Evolutionary conservation across 2,113 vertebrate genomes (phyloP).

Genomic region (Trochalopteron elliotii): DNA sequence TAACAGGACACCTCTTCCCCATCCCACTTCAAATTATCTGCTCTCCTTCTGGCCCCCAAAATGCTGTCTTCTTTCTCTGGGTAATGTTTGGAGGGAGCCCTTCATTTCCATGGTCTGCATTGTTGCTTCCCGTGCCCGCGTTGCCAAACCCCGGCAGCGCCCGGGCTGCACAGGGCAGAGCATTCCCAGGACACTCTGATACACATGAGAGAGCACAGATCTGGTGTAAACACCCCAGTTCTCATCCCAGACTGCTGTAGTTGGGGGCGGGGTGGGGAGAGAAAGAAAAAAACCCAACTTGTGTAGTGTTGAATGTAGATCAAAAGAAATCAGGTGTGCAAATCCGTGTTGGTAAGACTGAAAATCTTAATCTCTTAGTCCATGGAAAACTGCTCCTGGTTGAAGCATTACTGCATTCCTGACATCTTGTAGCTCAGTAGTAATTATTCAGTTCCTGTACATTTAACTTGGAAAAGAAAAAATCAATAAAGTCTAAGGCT

Average conservation of each 20-base stretch:
- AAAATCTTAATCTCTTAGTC: neutral
- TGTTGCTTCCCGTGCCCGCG: neutral
- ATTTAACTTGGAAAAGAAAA: conserved; percentile 52
- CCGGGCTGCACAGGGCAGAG: neutral
- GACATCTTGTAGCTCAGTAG: conserved; percentile 59
- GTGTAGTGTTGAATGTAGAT: neutral
- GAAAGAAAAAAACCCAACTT: neutral
- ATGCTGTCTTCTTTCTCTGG: neutral
- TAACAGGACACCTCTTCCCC: neutral
- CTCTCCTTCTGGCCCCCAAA: neutral
- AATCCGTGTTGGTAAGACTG: neutral
- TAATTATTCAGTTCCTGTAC: conserved; percentile 61
- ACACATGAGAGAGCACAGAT: neutral
- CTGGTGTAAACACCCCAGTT: neutral
- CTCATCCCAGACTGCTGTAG: neutral
- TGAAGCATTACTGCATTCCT: conserved; percentile 26
- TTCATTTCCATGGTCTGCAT: neutral
- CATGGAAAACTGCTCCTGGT: conserved; percentile 39
- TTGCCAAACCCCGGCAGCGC: neutral
- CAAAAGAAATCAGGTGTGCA: conserved; percentile 3
- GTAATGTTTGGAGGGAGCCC: neutral
- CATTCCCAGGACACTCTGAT: neutral
- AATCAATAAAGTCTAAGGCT: conserved; percentile 52
- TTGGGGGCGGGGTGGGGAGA: too few relatives aligned
- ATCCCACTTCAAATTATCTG: neutral